These are phyloP conservation scores for Brachionus calyciflorus DNA, from an alignment of 1,140 invertebrate species.

Conservation along the genomic window DNA sequence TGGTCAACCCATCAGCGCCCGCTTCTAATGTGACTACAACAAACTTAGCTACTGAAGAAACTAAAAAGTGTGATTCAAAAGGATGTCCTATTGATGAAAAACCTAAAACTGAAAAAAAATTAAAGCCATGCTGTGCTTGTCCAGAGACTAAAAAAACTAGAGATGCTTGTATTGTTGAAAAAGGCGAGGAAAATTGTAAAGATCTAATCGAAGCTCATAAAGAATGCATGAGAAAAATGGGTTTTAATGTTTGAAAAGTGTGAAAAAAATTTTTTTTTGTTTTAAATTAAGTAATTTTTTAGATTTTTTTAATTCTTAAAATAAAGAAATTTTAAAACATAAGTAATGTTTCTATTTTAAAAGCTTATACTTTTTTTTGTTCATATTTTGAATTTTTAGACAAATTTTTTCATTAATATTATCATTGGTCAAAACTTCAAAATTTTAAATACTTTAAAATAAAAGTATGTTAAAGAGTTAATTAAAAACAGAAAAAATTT, in stretches of 20 bases:
- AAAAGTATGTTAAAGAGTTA: too few species aligned
- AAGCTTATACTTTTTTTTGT: too few species aligned
- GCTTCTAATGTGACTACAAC: neutral
- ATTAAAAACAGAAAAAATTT: too few species aligned
- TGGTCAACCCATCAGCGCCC: neutral
- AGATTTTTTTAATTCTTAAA: neutral
- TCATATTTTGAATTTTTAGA: too few species aligned
- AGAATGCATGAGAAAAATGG: conserved; percentile 87
- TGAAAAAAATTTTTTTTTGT: conserved; percentile 15
- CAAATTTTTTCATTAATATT: too few species aligned
- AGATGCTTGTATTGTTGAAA: conserved; percentile 86
- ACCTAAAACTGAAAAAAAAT: neutral
- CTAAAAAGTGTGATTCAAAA: neutral
- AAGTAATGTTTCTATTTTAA: too few species aligned
- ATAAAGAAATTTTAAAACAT: too few species aligned
- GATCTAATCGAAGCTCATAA: conserved; percentile 90
- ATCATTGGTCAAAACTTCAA: too few species aligned
- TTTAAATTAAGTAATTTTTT: conserved; percentile 23
- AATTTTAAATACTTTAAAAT: too few species aligned
- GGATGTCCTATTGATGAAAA: conserved; percentile 24
- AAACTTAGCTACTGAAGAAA: neutral
- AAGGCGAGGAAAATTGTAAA: conserved; percentile 85
- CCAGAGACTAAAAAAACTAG: conserved; percentile 87
- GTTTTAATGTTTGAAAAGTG: conserved; percentile 79
- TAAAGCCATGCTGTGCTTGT: conserved; percentile 84